phyloP scores from a whole-genome alignment of 2,113 vertebrate genomes.

The Mus pahari region DNA sequence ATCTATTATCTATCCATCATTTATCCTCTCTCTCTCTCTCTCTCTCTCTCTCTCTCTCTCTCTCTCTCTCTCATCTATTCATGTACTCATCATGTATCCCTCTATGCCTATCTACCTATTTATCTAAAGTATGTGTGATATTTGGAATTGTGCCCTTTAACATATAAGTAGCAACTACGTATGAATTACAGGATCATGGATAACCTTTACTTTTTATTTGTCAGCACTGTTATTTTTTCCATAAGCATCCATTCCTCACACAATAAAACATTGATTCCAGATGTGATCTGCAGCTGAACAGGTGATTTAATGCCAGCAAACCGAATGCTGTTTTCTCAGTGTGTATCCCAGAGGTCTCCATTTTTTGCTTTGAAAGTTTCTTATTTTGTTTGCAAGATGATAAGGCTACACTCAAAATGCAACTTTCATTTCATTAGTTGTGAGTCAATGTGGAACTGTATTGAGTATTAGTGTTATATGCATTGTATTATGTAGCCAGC shows the following conservation, averaged over 20 bases:
- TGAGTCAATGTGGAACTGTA: not conserved
- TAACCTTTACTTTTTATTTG: not conserved
- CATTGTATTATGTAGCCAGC: not conserved
- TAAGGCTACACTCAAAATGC: not conserved
- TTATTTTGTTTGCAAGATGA: not conserved
- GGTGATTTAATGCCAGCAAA: not conserved
- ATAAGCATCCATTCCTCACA: not conserved
- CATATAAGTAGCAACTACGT: not conserved
- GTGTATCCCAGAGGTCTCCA: not conserved
- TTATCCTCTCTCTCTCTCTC: not conserved
- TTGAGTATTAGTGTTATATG: not conserved
- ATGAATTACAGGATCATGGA: not conserved
- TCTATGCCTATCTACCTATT: not conserved
- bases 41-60: not conserved
- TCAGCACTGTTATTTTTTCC: not conserved
- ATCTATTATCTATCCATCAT: not conserved
- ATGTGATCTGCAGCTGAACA: not conserved
- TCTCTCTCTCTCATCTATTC: not conserved
- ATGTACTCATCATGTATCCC: not conserved
- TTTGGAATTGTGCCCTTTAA: not conserved
- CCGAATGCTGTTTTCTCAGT: not conserved
- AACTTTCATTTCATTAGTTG: conserved; percentile 38
- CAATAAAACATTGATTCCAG: conserved; percentile 17
- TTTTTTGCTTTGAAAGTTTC: not conserved
- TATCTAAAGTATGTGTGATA: not conserved